These are phyloP conservation scores for Halichondria panicea DNA, from an alignment of 37 sponge, comb jelly and placozoan genomes.

Conservation along the genomic window DNA sequence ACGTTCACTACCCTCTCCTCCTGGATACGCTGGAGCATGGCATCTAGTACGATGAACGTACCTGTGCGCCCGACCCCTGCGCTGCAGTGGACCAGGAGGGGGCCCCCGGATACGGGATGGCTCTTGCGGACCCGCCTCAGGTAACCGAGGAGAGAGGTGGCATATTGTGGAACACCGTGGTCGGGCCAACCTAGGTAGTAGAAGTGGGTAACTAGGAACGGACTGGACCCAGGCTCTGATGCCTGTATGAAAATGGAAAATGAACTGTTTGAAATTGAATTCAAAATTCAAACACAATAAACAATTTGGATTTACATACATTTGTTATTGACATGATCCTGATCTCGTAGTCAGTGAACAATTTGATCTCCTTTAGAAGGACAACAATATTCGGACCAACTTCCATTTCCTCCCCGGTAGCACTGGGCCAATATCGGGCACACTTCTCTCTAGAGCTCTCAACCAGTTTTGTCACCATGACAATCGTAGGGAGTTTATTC, in stretches of 20 bases:
- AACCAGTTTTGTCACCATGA: slow-evolving; percentile 43
- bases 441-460: slow-evolving; percentile 62
- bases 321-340: slow-evolving; percentile 9
- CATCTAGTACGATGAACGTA: slow-evolving; percentile 51
- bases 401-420: slow-evolving; percentile 10
- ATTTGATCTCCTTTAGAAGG: slow-evolving; percentile 15
- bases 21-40: slow-evolving; percentile 35
- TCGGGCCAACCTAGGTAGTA: slow-evolving; percentile 69
- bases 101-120: slow-evolving; percentile 4
- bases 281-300: neutral
- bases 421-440: slow-evolving; percentile 77
- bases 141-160: slow-evolving; percentile 63
- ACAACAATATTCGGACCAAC: slow-evolving; percentile 7
- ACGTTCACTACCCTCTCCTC: slow-evolving; percentile 28
- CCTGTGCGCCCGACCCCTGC: slow-evolving; percentile 68
- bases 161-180: slow-evolving; percentile 73
- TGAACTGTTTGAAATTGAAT: neutral
- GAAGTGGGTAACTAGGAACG: slow-evolving; percentile 49
- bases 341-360: slow-evolving; percentile 52
- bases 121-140: slow-evolving; percentile 40
- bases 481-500: slow-evolving; percentile 19
- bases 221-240: neutral
- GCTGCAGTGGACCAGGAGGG: slow-evolving; percentile 72
- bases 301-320: slow-evolving; percentile 13
- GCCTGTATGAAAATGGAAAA: neutral